Percentiles rank a stretch among this genome's conserved stretches.
These are phyloP conservation scores for Pseudomyrmex flavicornis DNA, from an alignment of 1,140 invertebrate genomes.

Conservation along the genomic window DNA sequence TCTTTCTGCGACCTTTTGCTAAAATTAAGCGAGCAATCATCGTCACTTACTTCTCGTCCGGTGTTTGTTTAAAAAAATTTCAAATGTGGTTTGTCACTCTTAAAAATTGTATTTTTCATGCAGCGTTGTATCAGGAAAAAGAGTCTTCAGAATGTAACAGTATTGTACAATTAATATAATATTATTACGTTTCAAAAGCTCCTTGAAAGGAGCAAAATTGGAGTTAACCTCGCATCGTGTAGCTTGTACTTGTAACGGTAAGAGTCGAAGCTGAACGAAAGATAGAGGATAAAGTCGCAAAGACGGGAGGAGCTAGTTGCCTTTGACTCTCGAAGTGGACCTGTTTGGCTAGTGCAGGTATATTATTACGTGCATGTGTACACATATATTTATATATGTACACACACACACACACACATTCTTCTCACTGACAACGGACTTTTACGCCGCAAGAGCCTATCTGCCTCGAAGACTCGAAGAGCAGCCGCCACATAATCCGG, in stretches of 20 bases:
- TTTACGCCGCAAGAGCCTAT: constrained; percentile 35
- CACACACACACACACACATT: background rate
- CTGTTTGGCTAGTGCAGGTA: constrained; percentile 77
- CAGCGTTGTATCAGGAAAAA: no score
- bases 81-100: no score
- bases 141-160: no score
- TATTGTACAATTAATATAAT: no score
- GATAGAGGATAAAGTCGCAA: constrained; percentile 46
- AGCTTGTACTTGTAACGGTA: constrained; percentile 73
- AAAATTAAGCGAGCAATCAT: no score
- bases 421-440: constrained; percentile 11
- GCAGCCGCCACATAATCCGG: constrained; percentile 62
- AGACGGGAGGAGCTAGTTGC: constrained; percentile 62
- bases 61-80: no score
- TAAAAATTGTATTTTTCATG: no score
- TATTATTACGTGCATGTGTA: constrained; percentile 72
- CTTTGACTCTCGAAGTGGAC: constrained; percentile 74
- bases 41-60: no score
- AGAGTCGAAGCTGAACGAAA: constrained; percentile 63
- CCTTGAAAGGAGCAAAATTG: constrained; percentile 51
- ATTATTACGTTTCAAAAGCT: background rate
- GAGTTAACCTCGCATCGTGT: constrained; percentile 59
- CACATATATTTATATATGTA: background rate
- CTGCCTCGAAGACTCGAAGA: constrained; percentile 45
- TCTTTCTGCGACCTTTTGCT: no score